Conservation (phyloP, 2,797 vertebrate genomes). For the Tiaroga cobitis region DNA sequence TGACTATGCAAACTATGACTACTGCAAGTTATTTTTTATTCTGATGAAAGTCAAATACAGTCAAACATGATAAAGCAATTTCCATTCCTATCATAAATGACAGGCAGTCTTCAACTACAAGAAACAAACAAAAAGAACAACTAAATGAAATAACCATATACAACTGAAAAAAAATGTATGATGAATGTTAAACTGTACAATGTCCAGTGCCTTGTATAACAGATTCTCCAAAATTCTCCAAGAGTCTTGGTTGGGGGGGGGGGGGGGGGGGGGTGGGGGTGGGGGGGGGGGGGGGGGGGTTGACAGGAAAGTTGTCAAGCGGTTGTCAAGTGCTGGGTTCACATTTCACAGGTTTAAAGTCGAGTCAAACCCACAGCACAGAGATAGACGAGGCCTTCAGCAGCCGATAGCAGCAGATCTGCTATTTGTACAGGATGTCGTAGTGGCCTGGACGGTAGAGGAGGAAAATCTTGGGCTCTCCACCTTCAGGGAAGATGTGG, state of each 20-base stretch:
- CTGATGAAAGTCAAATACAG: conserved; percentile 40
- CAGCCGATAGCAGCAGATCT: conserved; percentile 1
- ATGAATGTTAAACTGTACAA: conserved; percentile 56
- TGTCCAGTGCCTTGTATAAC: conserved; percentile 58
- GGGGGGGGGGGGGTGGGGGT: too few species aligned
- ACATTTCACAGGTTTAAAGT: conserved; percentile 57
- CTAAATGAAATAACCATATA: conserved; percentile 20
- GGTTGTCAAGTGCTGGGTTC: conserved; percentile 41
- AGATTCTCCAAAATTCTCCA: conserved; percentile 36
- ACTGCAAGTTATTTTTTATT: conserved; percentile 57
- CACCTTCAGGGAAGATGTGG: conserved; percentile 92
- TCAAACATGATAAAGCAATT: conserved; percentile 46
- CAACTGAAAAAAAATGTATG: neutral
- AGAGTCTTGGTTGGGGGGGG: conserved; percentile 46
- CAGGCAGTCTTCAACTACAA: conserved; percentile 31
- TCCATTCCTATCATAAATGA: conserved; percentile 46
- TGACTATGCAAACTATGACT: conserved; percentile 27
- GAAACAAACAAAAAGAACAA: conserved; percentile 18
- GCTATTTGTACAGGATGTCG: conserved; percentile 95
- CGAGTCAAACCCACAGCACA: conserved; percentile 49
- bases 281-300: too few species aligned
- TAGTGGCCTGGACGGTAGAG: conserved; percentile 96
- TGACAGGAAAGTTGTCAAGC: conserved; percentile 39
- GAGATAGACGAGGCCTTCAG: conserved; percentile 12
- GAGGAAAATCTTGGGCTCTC: conserved; percentile 91